phyloP scores from a whole-genome alignment of 2,113 vertebrate genomes.

The Lontra canadensis region DNA sequence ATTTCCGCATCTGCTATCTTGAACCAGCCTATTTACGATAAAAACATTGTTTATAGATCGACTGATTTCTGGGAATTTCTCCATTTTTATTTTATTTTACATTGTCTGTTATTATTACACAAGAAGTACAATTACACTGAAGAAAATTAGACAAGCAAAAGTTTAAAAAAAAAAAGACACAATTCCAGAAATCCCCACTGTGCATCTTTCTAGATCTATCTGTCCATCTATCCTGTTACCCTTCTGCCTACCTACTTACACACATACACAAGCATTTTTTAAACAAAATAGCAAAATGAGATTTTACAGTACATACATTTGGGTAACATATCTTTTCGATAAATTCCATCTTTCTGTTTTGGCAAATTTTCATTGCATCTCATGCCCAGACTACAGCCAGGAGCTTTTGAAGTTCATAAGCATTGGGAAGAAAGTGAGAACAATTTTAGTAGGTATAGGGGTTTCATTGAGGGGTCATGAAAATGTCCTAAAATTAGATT shows the following conservation, averaged over 20 bases:
- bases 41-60: not conserved
- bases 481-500: not conserved
- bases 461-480: not conserved
- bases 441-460: not conserved
- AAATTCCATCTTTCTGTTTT: not conserved
- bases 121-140: not conserved
- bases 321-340: not conserved
- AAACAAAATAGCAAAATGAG: not conserved
- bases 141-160: not conserved
- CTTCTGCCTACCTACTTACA: no score
- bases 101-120: not conserved
- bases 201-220: not conserved
- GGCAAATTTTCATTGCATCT: not conserved
- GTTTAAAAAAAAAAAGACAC: not conserved
- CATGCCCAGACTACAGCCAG: not conserved
- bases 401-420: not conserved
- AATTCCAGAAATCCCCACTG: not conserved
- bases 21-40: not conserved
- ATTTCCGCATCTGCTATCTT: not conserved
- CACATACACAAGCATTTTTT: not conserved
- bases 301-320: not conserved
- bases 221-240: not conserved
- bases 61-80: not conserved
- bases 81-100: constrained; percentile 20
- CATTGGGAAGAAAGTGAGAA: not conserved